A percentile compares a stretch with the other conserved stretches of the same genome.
These are phyloP conservation scores for Brevipalpus yothersi DNA, from an alignment of 1,140 invertebrate genomes.

Conservation along the genomic window DNA sequence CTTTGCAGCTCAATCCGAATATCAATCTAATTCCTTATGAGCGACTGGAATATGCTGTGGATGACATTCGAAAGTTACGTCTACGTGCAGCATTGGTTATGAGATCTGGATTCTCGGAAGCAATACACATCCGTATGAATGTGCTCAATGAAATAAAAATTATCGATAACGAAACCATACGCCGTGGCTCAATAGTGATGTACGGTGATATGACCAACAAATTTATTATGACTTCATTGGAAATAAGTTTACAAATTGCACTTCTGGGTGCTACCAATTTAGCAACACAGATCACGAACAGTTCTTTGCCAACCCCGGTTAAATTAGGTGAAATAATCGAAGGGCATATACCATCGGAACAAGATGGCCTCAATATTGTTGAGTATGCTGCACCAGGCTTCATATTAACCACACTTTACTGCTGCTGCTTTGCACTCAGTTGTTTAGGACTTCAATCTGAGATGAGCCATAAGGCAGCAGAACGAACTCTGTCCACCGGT, in stretches of 20 bases:
- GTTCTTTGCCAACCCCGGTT: neutral
- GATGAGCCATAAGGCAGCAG: slow-evolving; percentile 57
- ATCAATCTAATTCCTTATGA: neutral
- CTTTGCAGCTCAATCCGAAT: too few species aligned
- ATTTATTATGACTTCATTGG: neutral
- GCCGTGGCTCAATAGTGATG: neutral
- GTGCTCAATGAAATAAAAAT: neutral
- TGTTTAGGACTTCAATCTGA: slow-evolving; percentile 23
- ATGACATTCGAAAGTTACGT: neutral
- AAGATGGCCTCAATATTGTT: neutral
- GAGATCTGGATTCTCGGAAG: neutral
- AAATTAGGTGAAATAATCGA: neutral
- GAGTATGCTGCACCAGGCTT: neutral
- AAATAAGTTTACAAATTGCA: neutral
- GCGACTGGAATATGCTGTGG: neutral
- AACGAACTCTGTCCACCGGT: slow-evolving; percentile 63
- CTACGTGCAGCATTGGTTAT: neutral
- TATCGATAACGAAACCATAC: neutral
- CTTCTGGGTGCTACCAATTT: neutral
- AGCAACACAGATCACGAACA: neutral
- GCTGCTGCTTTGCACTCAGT: neutral
- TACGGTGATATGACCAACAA: neutral
- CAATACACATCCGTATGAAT: neutral
- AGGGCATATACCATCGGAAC: neutral
- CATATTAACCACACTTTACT: neutral